Base-by-base conservation (phyloP, 2,113 vertebrate genomes). In the Platycercus adscitus region DNA sequence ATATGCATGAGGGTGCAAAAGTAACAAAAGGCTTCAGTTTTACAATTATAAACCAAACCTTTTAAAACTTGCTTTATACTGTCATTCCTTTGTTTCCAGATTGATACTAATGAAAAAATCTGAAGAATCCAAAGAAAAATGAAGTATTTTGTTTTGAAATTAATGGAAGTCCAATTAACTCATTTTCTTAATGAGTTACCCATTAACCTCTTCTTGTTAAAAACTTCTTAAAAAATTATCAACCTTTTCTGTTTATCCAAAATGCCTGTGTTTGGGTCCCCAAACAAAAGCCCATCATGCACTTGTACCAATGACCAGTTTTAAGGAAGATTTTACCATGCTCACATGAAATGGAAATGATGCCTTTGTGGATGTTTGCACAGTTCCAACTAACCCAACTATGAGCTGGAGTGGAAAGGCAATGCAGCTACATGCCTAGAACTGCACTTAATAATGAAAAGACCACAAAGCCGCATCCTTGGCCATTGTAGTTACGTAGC, bases 401-500 rank as follows among this genome's bases (percentile, higher is more conserved):
- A 14, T 13, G 15, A 56, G 4, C 13, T 37, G 43, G 29, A 46
- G 23, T 21, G 33, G 35, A 26, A 86, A 37, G 6, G 3, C 35
- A 71, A 24, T 23, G 28, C 43, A 53, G 28, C 21, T 72, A 2
- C n/a, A 18, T 14, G 17, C 31, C 55, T 47, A 55, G 49, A 56
- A 63, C 18, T 24, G 18, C 43, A 60, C 53, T 63, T 72, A 47
- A 26, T 17, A 13, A 65, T 28, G n/a, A 60, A 68, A 89, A 72
- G 14, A 13, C 5, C 10, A 23, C 17, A 72, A 69, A 81, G 5
- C 3, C 33, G 17, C 6, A 3, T 28, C 12, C 6, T 9, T 77
- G 44, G 7, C 14, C 20, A 9, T 41, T 1, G 3, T 3, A 61
- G 13, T 5, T 31, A 2, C 17, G 13, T 52, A 24, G 37, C 15